phyloP scores from a whole-genome alignment of 1,140 invertebrate species.

The Dreissena rostriformis region DNA sequence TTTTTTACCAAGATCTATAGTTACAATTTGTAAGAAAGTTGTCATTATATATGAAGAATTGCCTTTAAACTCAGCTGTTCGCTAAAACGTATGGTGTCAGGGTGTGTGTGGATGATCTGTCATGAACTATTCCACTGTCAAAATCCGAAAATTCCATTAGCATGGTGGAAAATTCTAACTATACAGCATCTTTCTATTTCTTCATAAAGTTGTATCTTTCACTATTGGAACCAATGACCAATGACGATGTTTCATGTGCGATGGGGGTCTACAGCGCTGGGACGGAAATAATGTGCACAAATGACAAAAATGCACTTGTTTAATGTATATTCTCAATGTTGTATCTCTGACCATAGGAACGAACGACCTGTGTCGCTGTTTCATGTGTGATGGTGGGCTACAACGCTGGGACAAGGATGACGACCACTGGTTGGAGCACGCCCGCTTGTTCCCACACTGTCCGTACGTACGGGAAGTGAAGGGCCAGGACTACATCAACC shows the following conservation, averaged over 20 bases:
- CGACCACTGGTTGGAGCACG: constrained; percentile 67
- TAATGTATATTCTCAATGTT: background rate
- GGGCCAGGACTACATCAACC: constrained; percentile 40
- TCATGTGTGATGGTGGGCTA: constrained; percentile 62
- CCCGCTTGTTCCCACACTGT: constrained; percentile 61
- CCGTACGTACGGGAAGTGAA: constrained; percentile 29
- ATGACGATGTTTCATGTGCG: background rate
- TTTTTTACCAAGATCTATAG: too few relatives aligned
- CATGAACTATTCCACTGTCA: too few relatives aligned
- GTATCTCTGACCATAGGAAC: constrained; percentile 5
- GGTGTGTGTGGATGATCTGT: too few relatives aligned
- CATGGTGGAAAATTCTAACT: too few relatives aligned
- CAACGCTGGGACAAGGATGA: constrained; percentile 65
- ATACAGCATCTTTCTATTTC: too few relatives aligned
- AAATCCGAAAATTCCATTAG: too few relatives aligned
- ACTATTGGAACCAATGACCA: too few relatives aligned
- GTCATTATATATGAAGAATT: too few relatives aligned
- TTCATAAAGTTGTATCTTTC: too few relatives aligned
- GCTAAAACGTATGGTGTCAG: too few relatives aligned
- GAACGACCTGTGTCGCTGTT: constrained; percentile 61
- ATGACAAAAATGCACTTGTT: background rate
- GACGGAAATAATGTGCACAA: background rate
- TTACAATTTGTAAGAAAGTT: too few relatives aligned
- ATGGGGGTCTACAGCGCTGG: background rate
- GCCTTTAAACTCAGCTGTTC: too few relatives aligned